Base-by-base conservation (phyloP, 2,113 vertebrate species). In the Porphyrio hochstetteri region DNA sequence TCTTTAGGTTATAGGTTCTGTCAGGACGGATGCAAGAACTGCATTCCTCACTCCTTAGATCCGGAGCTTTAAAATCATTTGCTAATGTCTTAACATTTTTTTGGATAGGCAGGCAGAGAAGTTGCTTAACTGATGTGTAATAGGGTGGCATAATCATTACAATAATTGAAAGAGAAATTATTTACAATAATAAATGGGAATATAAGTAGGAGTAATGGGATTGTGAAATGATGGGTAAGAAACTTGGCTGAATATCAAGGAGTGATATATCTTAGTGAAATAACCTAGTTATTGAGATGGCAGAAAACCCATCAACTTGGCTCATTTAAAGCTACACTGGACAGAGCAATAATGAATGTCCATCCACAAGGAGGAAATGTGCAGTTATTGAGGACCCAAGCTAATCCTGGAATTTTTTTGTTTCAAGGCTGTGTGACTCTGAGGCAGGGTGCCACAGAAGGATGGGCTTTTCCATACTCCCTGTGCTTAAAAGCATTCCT, bases 91-190 rank as follows among this genome's bases (percentile, higher is more conserved):
- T 92, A 86, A 44, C 7, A 5, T 55, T 71, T 81, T 92, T 88
- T 82, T 76, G 33, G 33, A n/a, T 35, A 93, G 75, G 53, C 55
- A 87, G 53, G 20, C 23, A 87, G 31, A 85, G 55, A 89, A 84
- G 53, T 82, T 87, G 36, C 36, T 68, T 93, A 94, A 93, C 72
- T 77, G 88, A 87, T 76, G 75, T 79, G 40, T 63, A 95, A 93
- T 91, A 97, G 77, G 69, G 44, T 83, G 68, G 31, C 81, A 86
- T 72, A 95, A 91, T 59, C 93, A 93, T 95, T 85, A 90, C 46
- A 93, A 76, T 96, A 96, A 96, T 92, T 93, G 95, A 93, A 95
- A 94, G 81, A 77, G 92, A 94, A 96, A 96, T 94, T 97, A 97
- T 97, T 97, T 96, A 93, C 96, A 74, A 61, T 97, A 94, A 96